Conservation (phyloP, 1,140 invertebrate genomes). For the Eumeta japonica region DNA sequence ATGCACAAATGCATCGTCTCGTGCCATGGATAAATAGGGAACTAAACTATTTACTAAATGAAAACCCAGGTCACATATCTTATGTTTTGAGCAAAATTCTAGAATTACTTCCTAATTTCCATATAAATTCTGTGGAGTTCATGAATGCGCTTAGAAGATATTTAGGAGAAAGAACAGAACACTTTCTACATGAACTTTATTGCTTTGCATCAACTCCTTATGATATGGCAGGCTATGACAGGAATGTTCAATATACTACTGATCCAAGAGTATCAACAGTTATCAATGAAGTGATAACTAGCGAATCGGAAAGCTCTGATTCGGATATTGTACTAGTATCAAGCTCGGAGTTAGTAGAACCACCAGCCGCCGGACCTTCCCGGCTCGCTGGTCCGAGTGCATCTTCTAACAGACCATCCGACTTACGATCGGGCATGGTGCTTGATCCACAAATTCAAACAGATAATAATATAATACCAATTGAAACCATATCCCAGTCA, state of each 20-base stretch:
- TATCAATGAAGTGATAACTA: conserved; percentile 44
- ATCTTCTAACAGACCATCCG: conserved; percentile 24
- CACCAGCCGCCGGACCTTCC: conserved; percentile 30
- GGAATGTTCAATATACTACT: conserved; percentile 56
- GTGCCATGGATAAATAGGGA: conserved; percentile 88
- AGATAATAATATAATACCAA: conserved; percentile 39
- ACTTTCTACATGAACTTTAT: conserved; percentile 88
- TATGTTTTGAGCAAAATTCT: conserved; percentile 70
- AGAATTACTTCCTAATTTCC: conserved; percentile 64
- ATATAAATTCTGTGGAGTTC: conserved; percentile 76
- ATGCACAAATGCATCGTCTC: conserved; percentile 74
- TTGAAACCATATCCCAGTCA: conserved; percentile 50
- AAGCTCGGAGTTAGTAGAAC: conserved; percentile 25
- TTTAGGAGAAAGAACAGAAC: conserved; percentile 64
- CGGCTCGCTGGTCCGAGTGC: conserved; percentile 26
- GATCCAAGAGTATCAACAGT: conserved; percentile 32
- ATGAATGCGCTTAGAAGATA: conserved; percentile 60
- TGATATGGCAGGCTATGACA: conserved; percentile 77
- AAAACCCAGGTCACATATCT: conserved; percentile 61
- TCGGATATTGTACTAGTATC: conserved; percentile 48
- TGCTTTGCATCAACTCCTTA: conserved; percentile 83
- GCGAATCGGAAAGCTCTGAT: conserved; percentile 45
- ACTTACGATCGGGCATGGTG: not conserved
- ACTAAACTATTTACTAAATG: conserved; percentile 68
- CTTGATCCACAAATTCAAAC: conserved; percentile 12